Base-by-base conservation (phyloP, 92 coral and sea anemone genomes). In the Actinostola sp. region DNA sequence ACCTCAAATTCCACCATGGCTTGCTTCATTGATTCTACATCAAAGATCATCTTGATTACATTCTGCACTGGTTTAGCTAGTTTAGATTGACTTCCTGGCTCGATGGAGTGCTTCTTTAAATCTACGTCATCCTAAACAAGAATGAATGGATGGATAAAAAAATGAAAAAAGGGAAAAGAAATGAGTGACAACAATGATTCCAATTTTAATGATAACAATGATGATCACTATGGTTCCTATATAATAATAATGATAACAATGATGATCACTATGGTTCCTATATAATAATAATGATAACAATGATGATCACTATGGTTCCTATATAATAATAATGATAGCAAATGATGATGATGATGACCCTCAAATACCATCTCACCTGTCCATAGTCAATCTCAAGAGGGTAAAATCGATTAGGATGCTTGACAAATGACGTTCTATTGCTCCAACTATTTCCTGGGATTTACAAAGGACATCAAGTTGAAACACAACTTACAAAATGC, bases 361-460 rank as follows among this genome's bases (percentile, higher is more conserved):
- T 14, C 14, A 7, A 7, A 7, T 7, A 39, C 45, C 14, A 39
- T 39, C 79, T 36, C 35, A 92, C 97, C 95, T 92, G 99, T 15
- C 99, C 99, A 74, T 95, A 95, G 62, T 95, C 99, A 63, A 95
- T 95, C 56, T 95, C 99, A 67, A 95, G 67, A 0, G 99, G 99
- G 66, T 91, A 95, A 29, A 95, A 95, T 33, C 82, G 82, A 45
- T 84, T 84, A 13, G 99, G 97, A 70, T 80, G 90, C 58, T 95
- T 95, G 59, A 88, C 92, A 54, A 95, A 95, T 20, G 89, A 83
- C 56, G 82, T 72, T 24, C 99, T 89, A 62, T 80, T 71, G 12
- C 56, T 49, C 99, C 99, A 95, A 19, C 78, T 72, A 56, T 95
- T 95, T 12, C 99, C 99, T 95, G 68, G n/a, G 27, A 29, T 35